phyloP scores from a whole-genome alignment of 2,888 invertebrate genomes.

The Helicoverpa assulta region DNA sequence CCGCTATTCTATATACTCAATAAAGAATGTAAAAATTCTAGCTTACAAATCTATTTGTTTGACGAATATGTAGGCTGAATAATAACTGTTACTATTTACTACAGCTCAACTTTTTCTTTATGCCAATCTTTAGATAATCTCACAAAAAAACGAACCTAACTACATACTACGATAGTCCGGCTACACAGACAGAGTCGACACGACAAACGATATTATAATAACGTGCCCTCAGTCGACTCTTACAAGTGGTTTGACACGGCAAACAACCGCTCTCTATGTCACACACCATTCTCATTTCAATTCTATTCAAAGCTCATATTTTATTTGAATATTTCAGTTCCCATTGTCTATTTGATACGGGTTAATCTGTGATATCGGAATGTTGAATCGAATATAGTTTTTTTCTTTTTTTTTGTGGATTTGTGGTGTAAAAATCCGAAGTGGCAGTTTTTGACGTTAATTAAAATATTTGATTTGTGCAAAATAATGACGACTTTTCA shows the following conservation, averaged over 20 bases:
- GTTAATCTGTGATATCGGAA: conserved; percentile 29
- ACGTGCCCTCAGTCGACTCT: conserved; percentile 38
- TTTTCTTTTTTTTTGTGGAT: conserved; percentile 16
- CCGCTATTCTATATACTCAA: no score
- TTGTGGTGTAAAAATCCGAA: conserved; percentile 39
- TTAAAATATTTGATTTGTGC: no score
- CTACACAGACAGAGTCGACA: conserved; percentile 24
- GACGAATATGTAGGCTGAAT: no score
- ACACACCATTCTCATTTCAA: conserved; percentile 43
- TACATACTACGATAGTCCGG: conserved; percentile 8
- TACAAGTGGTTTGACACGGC: conserved; percentile 53
- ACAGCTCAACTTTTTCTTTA: no score
- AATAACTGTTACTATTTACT: no score
- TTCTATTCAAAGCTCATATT: conserved; percentile 48
- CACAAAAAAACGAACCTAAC: conserved; percentile 1
- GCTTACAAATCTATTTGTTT: no score
- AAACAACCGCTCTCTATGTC: conserved; percentile 42
- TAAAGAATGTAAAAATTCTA: no score
- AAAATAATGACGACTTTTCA: no score
- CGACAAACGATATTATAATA: conserved; percentile 50
- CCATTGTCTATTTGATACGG: conserved; percentile 28
- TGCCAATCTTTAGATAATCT: background rate
- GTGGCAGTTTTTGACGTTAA: conserved; percentile 10
- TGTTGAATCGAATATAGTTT: conserved; percentile 10
- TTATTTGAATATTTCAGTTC: conserved; percentile 38